Evolutionary conservation across 2,888 invertebrate genomes (phyloP).

Genomic region (Mesoligia furuncula): DNA sequence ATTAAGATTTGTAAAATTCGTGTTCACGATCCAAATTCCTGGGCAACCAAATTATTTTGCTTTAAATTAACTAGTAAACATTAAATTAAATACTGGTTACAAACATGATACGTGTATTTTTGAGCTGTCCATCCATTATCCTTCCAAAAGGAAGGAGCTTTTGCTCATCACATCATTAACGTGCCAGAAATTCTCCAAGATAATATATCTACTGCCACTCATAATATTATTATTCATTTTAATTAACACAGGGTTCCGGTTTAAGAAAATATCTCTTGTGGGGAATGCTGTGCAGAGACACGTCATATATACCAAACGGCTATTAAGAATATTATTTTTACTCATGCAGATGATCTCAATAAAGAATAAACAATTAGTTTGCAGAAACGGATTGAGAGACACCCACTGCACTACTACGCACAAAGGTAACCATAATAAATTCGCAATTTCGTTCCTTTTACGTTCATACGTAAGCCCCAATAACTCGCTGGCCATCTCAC

Average conservation of each 20-base stretch:
- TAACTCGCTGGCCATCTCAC: neutral
- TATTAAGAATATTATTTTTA: neutral
- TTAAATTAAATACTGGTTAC: neutral
- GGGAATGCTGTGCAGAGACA: neutral
- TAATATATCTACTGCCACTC: neutral
- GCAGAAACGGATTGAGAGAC: neutral
- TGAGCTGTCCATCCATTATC: neutral
- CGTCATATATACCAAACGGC: neutral
- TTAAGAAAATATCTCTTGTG: neutral
- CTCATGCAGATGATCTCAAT: neutral
- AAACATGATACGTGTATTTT: neutral
- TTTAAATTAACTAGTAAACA: too few species aligned
- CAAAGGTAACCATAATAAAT: neutral
- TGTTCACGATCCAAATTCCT: neutral
- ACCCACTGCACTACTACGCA: neutral
- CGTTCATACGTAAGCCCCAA: neutral
- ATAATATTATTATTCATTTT: slow-evolving; percentile 16
- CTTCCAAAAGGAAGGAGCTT: neutral
- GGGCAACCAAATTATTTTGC: neutral
- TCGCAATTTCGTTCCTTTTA: neutral
- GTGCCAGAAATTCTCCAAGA: neutral
- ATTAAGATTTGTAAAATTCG: neutral
- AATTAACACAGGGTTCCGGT: neutral
- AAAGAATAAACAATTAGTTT: neutral
- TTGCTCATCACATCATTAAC: neutral